Conservation (phyloP, 2,888 invertebrate species). For the Caenorhabditis macrosperma region DNA sequence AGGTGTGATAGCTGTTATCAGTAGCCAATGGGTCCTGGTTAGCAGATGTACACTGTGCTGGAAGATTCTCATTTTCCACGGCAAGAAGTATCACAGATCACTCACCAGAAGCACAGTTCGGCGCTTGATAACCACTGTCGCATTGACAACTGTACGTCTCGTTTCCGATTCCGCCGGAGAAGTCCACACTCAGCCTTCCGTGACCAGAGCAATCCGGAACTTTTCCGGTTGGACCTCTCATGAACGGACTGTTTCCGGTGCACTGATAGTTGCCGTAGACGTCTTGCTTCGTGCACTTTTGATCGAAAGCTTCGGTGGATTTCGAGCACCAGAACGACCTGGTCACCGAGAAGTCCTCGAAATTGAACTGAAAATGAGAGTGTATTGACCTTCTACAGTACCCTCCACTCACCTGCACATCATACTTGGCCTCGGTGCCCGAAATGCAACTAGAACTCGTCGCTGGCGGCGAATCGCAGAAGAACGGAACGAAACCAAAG, state of each 20-base stretch:
- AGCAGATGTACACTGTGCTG: not conserved
- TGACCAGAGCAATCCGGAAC: conserved; percentile 40
- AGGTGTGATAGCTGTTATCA: conserved; percentile 39
- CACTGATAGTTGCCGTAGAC: conserved; percentile 39
- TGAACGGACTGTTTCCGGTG: conserved; percentile 12
- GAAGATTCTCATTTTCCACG: conserved; percentile 2
- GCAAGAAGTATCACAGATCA: too few relatives aligned
- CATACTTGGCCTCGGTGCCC: conserved; percentile 27
- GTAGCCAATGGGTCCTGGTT: conserved; percentile 31
- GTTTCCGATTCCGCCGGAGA: not conserved
- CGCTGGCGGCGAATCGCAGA: conserved; percentile 5
- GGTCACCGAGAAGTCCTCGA: conserved; percentile 15
- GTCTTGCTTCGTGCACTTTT: conserved; percentile 1
- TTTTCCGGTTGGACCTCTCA: conserved; percentile 30
- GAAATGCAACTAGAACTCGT: not conserved
- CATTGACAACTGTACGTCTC: conserved; percentile 14
- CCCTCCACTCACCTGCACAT: conserved; percentile 29
- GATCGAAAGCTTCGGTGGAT: not conserved
- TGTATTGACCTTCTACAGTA: too few relatives aligned
- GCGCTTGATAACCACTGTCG: not conserved
- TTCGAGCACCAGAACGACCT: conserved; percentile 23
- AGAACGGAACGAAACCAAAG: conserved; percentile 30
- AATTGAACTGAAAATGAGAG: not conserved
- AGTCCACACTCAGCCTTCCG: conserved; percentile 5
- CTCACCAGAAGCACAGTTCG: not conserved